Evolutionary conservation across 53 echinoderm and acorn worm species (phyloP), one percentile per base, ranked within the genome.

Genomic region (Crossaster papposus): DNA sequence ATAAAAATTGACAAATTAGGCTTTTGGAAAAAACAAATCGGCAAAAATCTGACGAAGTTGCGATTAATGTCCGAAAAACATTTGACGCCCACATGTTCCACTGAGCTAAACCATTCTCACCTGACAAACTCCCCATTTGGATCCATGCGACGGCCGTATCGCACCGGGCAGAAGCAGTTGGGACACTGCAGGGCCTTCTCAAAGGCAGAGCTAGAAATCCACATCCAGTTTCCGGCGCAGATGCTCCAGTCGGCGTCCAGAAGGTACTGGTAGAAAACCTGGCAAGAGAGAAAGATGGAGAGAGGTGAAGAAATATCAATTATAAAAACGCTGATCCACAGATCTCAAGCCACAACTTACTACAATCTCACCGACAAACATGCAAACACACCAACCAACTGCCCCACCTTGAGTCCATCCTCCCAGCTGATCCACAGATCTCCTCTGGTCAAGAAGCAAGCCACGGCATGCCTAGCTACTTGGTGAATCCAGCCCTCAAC

Each of bases 381-480:
- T 8, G 52, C 35, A 38, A 37, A 68, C 50, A 34, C 52, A 31
- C 62, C 52, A 79, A 26, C 90, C 0, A n/a, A 68, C 58, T 58
- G 58, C 58, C 22, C 28, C 82, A 96, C 96, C 90, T 93, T 52
- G 37, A 97, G 89, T 4, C 97, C 97, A 33, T 97, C 94, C 89
- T 95, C 97, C 97, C 97, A 97, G 92, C 97, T 97, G 80, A 97
- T 95, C 97, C 97, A 97, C n/a, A 97, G 95, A 54, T 97, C 97
- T 20, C 97, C 97, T 32, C 97, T 65, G n/a, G 97, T 97, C 83
- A 97, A 70, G 93, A 97, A 97, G 86, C 95, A 94, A 36, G 97
- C 94, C 28, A 95, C 95, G 0, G 97, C 95, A 80, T 97, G 97
- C 20, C 97, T 79, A 4, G 92, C 78, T 2, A 97, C 95, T 64